A percentile compares a stretch with the other conserved stretches of the same genome.
Conservation (phyloP, 2,888 invertebrate genomes). For the Xylocampa areola region DNA sequence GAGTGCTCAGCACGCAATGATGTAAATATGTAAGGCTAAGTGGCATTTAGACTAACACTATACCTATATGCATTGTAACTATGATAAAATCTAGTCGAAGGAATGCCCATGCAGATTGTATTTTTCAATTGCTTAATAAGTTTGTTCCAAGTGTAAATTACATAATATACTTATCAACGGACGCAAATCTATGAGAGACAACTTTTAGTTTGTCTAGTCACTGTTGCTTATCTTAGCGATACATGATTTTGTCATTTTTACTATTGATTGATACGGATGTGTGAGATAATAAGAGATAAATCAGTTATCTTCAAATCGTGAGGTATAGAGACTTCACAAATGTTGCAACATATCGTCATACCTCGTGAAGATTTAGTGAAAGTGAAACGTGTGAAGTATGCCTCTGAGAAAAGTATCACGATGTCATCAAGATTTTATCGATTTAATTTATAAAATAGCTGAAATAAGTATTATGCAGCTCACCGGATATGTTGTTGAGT, state of each 20-base stretch:
- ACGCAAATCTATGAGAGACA: conserved; percentile 7
- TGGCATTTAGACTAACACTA: conserved; percentile 5
- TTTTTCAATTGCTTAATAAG: conserved; percentile 11
- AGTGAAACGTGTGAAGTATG: conserved; percentile 63
- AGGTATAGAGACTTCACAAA: conserved; percentile 27
- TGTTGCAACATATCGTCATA: conserved; percentile 31
- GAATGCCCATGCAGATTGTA: conserved; percentile 30
- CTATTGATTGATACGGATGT: conserved; percentile 32
- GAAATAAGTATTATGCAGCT: conserved; percentile 64
- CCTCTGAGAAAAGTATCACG: conserved; percentile 75
- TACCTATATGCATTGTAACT: conserved; percentile 6
- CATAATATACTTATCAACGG: conserved; percentile 6
- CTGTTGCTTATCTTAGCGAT: conserved; percentile 43
- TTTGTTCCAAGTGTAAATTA: conserved; percentile 3
- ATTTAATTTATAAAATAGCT: conserved; percentile 72
- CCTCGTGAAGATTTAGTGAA: conserved; percentile 44
- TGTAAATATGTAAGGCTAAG: conserved; percentile 10
- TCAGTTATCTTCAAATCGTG: conserved; percentile 17
- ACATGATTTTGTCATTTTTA: conserved; percentile 31
- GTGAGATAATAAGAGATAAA: conserved; percentile 39
- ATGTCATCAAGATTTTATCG: conserved; percentile 69
- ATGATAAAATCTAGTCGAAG: conserved; percentile 11
- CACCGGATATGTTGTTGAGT: conserved; percentile 63
- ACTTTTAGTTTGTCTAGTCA: conserved; percentile 20
- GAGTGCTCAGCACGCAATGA: not conserved